Evolutionary conservation across 2,113 vertebrate species (phyloP), one percentile per base, ranked within the genome.

Genomic region (Sclerurus mexicanus): DNA sequence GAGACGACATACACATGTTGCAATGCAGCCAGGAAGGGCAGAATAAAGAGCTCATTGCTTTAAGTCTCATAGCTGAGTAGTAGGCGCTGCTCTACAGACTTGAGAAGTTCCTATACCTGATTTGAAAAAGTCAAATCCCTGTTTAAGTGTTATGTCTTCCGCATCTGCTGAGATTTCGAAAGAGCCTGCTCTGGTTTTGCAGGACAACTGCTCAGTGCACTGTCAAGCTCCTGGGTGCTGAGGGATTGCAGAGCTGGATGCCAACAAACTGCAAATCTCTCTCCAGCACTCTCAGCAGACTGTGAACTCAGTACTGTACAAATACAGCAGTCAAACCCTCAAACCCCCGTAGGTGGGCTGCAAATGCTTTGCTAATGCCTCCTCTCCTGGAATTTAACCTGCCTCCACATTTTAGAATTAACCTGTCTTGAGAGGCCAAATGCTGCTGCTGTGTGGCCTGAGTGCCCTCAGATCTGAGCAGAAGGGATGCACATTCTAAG

Each of bases 401-500:
- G 10, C 23, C 33, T 80, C 23, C 0, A 0, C 23, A 18, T 44
- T 60, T 74, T 76, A 60, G 58, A 72, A 55, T 49, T 58, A 71
- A 73, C 50, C 25, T 23, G 22, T 40, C 50, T 50, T 6, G 2
- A 63, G 33, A 86, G 33, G 39, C 35, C 49, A 75, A 80, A 72
- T 63, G n/a, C 66, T 67, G 42, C 76, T 77, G 49, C 77, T 79
- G 79, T 2, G 3, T 3, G 9, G 49, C 22, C 56, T 17, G 22
- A 55, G 25, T 1, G 1, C 6, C 31, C 6, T 1, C 25, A 46
- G 35, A 39, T 33, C 6, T 49, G 33, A 37, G 46, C 33, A 47
- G 50, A 56, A 72, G 17, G 28, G 30, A 35, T 27, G 30, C 25
- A 17, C 24, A 28, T 10, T 21, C 64, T 59, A 37, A 0, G 0